Percentiles rank a stretch among this genome's conserved stretches.
Evolutionary conservation across 2,888 invertebrate species (phyloP).

Genomic region (Stenoptilia bipunctidactyla): DNA sequence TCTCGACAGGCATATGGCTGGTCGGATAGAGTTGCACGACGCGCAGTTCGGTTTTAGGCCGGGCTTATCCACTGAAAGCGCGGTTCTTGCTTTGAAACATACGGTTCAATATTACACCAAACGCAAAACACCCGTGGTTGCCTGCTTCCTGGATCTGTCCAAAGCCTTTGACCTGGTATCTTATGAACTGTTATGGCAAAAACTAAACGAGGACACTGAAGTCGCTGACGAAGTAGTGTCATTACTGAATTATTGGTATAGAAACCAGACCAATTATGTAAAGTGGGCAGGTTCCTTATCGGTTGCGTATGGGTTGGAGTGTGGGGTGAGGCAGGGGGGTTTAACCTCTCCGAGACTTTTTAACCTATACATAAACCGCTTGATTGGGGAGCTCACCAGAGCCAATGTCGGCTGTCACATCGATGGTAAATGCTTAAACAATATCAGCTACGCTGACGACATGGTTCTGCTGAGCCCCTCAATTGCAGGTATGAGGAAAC

Average conservation of each 20-base stretch:
- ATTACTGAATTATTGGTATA: constrained; percentile 5
- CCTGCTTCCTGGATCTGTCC: constrained; percentile 1
- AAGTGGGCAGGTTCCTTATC: constrained; percentile 7
- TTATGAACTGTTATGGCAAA: too few relatives aligned
- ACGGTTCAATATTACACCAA: neutral
- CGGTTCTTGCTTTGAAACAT: neutral
- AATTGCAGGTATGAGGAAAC: too few relatives aligned
- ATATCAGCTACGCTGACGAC: too few relatives aligned
- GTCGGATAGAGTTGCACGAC: neutral
- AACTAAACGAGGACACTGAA: too few relatives aligned
- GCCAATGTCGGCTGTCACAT: too few relatives aligned
- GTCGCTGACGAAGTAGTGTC: too few relatives aligned
- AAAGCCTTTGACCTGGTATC: constrained; percentile 1
- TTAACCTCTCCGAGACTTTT: constrained; percentile 1
- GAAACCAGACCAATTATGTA: constrained; percentile 8
- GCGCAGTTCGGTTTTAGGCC: neutral
- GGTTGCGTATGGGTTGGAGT: constrained; percentile 8
- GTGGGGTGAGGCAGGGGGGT: constrained; percentile 13
- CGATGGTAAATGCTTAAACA: too few relatives aligned
- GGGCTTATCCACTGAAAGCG: constrained; percentile 3
- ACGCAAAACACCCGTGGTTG: neutral
- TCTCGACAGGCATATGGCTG: neutral
- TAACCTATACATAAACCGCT: constrained; percentile 2
- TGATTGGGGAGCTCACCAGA: constrained; percentile 2
- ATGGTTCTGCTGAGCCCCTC: too few relatives aligned